A percentile compares a stretch with the other conserved stretches of the same genome.
These are phyloP conservation scores for Trachythela sp. DNA, from an alignment of 64 coral and sea anemone genomes.

Conservation along the genomic window DNA sequence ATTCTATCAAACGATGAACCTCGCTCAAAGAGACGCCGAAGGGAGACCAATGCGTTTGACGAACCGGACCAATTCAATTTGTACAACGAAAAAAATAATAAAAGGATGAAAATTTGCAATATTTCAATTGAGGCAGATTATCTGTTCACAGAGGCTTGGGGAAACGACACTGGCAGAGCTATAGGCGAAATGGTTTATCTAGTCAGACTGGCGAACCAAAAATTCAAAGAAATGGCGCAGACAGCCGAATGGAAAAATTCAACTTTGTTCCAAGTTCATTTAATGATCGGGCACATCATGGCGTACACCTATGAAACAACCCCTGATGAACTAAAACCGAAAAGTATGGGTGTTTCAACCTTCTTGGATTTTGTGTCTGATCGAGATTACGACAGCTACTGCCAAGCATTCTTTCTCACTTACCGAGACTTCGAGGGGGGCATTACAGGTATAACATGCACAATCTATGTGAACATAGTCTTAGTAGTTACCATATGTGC, in stretches of 20 bases:
- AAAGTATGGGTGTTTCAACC: not conserved
- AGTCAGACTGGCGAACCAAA: not conserved
- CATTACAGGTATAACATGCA: not conserved
- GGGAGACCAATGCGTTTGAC: not conserved
- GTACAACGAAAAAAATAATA: not conserved
- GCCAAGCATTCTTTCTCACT: slow-evolving; percentile 16
- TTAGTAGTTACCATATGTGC: too few species aligned
- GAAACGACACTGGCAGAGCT: not conserved
- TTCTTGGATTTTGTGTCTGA: slow-evolving; percentile 12
- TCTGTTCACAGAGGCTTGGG: not conserved
- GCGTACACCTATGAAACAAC: not conserved
- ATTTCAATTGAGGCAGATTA: not conserved
- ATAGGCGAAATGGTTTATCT: slow-evolving; percentile 20
- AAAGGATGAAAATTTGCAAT: not conserved
- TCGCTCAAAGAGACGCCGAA: not conserved
- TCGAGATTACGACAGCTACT: not conserved
- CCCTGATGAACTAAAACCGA: not conserved
- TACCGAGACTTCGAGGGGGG: slow-evolving; percentile 11
- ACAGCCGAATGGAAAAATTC: not conserved
- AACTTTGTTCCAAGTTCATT: not conserved
- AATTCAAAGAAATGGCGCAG: not conserved
- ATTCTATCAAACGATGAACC: not conserved
- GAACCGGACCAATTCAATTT: not conserved
- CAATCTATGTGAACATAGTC: too few species aligned
- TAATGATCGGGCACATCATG: not conserved